Percentiles rank a stretch among this genome's conserved stretches.
Conservation (phyloP, 2,797 vertebrate species). For the Valencia hispanica region DNA sequence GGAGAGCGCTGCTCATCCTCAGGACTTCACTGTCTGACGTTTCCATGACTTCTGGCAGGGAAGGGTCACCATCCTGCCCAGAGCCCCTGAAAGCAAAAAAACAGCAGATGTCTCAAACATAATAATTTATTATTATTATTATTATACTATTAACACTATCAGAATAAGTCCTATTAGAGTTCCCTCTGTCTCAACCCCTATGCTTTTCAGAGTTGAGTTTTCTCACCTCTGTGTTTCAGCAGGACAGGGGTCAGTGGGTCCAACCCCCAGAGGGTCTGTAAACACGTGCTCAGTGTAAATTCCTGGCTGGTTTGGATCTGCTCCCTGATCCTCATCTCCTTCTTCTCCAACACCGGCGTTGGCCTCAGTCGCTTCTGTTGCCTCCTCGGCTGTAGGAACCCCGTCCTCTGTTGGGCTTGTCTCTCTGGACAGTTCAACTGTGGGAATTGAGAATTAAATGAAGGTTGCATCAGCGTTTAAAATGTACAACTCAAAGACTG, state of each 20-base stretch:
- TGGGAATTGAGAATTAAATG: not conserved
- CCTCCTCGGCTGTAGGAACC: conserved; percentile 87
- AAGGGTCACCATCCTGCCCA: conserved; percentile 76
- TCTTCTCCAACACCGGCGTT: conserved; percentile 87
- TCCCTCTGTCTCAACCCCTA: not conserved
- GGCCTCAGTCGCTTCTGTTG: conserved; percentile 91
- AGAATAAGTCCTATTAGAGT: not conserved
- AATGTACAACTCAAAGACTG: not conserved
- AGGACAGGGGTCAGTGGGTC: conserved; percentile 81
- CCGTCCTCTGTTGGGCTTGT: conserved; percentile 77
- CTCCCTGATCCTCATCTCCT: conserved; percentile 79
- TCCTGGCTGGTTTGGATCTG: conserved; percentile 87
- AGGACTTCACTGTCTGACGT: conserved; percentile 87
- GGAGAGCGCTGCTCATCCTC: conserved; percentile 95
- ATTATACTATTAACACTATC: not conserved
- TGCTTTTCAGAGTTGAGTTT: not conserved
- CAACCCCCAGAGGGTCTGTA: conserved; percentile 94
- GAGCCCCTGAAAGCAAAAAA: conserved; percentile 72
- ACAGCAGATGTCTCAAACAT: not conserved
- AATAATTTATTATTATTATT: too few relatives aligned
- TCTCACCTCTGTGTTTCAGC: conserved; percentile 72
- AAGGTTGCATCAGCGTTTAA: not conserved
- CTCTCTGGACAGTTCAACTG: conserved; percentile 80
- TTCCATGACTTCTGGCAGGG: conserved; percentile 82
- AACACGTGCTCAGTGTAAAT: conserved; percentile 99